These are phyloP conservation scores for Chesias legatella DNA, from an alignment of 2,888 invertebrate species.

Conservation along the genomic window DNA sequence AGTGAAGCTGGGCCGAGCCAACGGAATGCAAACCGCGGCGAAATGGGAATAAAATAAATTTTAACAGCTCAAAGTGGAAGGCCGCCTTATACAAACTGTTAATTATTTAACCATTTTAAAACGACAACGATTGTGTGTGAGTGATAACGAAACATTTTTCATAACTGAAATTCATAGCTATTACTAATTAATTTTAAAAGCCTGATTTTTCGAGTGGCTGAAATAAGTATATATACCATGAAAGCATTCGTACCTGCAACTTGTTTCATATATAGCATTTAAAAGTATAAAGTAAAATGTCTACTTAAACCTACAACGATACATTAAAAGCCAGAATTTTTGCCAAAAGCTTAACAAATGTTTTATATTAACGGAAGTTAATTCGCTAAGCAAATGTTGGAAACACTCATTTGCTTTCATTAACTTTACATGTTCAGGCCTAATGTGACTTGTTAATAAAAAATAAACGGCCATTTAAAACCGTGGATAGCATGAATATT, in stretches of 20 bases:
- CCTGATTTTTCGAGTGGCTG: no score
- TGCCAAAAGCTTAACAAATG: background rate
- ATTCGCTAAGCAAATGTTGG: constrained; percentile 9
- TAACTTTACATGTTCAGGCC: constrained; percentile 11
- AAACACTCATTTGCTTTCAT: constrained; percentile 13
- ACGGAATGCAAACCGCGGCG: constrained; percentile 74
- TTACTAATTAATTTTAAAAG: no score
- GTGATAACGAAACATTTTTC: no score
- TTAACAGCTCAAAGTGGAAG: constrained; percentile 33
- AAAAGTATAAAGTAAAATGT: no score
- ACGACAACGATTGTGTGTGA: constrained; percentile 26
- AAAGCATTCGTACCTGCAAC: no score
- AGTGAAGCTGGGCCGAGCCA: constrained; percentile 34
- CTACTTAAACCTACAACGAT: background rate
- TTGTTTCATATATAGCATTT: no score
- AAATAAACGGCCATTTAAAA: constrained; percentile 16
- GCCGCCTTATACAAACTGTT: constrained; percentile 6
- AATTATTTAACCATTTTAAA: constrained; percentile 19
- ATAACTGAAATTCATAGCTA: no score
- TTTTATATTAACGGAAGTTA: constrained; percentile 11
- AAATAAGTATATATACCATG: no score
- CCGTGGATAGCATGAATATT: constrained; percentile 22
- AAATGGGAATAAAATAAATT: constrained; percentile 72
- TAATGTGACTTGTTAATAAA: constrained; percentile 10
- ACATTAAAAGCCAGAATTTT: no score